Percentiles rank a stretch among this genome's conserved stretches.
Evolutionary conservation across 1,140 invertebrate species (phyloP).

Genomic region (Cydia pomonella): DNA sequence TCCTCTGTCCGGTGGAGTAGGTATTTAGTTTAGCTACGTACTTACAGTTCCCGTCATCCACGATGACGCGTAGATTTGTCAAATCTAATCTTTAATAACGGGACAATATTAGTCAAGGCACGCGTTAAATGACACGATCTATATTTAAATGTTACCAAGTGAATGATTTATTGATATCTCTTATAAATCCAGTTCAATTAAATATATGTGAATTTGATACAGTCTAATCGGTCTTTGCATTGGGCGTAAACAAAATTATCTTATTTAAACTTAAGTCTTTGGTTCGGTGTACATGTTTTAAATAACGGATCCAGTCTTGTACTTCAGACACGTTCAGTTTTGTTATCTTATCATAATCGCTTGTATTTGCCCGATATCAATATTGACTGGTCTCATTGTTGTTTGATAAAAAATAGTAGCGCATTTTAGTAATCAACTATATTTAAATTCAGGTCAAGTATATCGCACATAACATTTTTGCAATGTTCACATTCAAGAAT

Average conservation of each 20-base stretch:
- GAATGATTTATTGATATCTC: too few relatives aligned
- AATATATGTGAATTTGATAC: too few relatives aligned
- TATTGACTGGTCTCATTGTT: slow-evolving; percentile 7
- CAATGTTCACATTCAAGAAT: background rate
- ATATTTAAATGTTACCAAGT: too few relatives aligned
- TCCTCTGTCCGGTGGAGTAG: too few relatives aligned
- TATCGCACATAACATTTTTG: background rate
- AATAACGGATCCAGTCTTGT: slow-evolving; percentile 4
- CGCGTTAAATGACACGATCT: too few relatives aligned
- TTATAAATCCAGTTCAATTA: too few relatives aligned
- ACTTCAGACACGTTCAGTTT: background rate
- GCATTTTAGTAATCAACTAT: background rate
- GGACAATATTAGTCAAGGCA: too few relatives aligned
- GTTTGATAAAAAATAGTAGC: slow-evolving; percentile 24
- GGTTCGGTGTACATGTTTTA: background rate
- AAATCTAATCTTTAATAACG: too few relatives aligned
- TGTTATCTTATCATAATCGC: slow-evolving; percentile 29
- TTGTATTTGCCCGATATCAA: slow-evolving; percentile 28
- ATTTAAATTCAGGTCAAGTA: slow-evolving; percentile 21
- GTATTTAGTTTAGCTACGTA: too few relatives aligned
- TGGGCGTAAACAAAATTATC: background rate
- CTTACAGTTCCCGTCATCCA: too few relatives aligned
- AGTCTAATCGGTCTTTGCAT: background rate
- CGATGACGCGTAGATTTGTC: too few relatives aligned
- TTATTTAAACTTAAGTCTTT: background rate